phyloP scores from a whole-genome alignment of 1,140 invertebrate genomes.

The Heliconius congener region DNA sequence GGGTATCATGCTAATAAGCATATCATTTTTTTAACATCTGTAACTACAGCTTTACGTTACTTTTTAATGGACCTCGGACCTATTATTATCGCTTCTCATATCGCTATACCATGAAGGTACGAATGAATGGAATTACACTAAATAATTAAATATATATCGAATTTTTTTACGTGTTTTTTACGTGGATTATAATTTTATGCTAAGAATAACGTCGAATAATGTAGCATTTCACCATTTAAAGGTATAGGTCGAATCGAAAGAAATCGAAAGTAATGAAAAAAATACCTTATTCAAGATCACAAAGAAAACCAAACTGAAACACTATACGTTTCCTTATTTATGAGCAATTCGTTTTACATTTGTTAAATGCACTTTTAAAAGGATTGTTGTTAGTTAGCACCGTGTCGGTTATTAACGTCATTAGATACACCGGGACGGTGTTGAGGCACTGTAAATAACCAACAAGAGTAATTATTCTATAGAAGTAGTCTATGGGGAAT shows the following conservation, averaged over 20 bases:
- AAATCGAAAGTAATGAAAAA: neutral
- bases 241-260: too few species aligned
- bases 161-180: neutral
- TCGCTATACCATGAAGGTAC: too few species aligned
- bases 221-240: too few species aligned
- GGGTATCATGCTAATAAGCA: too few species aligned
- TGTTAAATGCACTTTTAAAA: constrained; percentile 41
- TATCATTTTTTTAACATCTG: too few species aligned
- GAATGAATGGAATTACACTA: too few species aligned
- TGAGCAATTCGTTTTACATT: constrained; percentile 10
- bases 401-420: neutral
- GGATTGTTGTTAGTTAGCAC: constrained; percentile 38
- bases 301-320: neutral
- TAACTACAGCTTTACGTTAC: too few species aligned
- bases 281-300: too few species aligned
- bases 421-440: neutral
- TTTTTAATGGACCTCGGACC: too few species aligned
- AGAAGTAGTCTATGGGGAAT: neutral
- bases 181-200: neutral
- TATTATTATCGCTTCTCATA: too few species aligned
- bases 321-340: neutral
- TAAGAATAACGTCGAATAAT: too few species aligned
- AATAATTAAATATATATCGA: too few species aligned
- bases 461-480: neutral
- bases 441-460: neutral